A percentile compares a stretch with the other conserved stretches of the same genome.
phyloP scores from a whole-genome alignment of 2,888 invertebrate species.

The Drosophila antonietae region DNA sequence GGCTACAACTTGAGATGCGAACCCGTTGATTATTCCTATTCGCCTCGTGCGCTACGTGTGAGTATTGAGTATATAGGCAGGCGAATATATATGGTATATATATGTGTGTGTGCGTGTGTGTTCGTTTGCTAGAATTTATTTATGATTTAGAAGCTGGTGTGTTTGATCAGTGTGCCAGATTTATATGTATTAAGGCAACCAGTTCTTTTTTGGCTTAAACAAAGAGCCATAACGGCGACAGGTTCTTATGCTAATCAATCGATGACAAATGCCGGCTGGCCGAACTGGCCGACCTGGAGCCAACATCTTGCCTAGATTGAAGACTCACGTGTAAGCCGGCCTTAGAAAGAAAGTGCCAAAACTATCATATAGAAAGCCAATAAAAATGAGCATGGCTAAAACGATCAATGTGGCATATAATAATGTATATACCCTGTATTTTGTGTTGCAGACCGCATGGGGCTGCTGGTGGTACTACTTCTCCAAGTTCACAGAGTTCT shows the following conservation, averaged over 20 bases:
- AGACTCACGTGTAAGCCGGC: conserved; percentile 62
- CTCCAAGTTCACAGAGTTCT: conserved; percentile 97
- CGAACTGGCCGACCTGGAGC: neutral
- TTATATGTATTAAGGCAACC: conserved; percentile 63
- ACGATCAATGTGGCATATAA: neutral
- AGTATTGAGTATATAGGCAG: conserved; percentile 77
- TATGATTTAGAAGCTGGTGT: conserved; percentile 26
- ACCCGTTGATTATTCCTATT: conserved; percentile 91
- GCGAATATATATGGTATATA: neutral
- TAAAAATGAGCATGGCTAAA: conserved; percentile 30
- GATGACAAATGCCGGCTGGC: conserved; percentile 43
- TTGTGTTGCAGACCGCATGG: conserved; percentile 88
- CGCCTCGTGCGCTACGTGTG: conserved; percentile 89
- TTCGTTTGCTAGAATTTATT: conserved; percentile 12
- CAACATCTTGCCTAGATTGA: conserved; percentile 10
- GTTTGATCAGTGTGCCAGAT: conserved; percentile 66
- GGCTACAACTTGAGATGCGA: conserved; percentile 91
- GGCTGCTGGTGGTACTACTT: conserved; percentile 98
- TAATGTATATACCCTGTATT: conserved; percentile 9
- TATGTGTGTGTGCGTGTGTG: neutral
- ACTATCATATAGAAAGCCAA: conserved; percentile 41
- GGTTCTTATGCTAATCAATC: conserved; percentile 72
- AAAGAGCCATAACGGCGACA: conserved; percentile 51
- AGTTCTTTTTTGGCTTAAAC: conserved; percentile 53
- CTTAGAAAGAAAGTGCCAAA: conserved; percentile 54